Conservation (phyloP, 2,113 vertebrate species). For the Alectura lathami region DNA sequence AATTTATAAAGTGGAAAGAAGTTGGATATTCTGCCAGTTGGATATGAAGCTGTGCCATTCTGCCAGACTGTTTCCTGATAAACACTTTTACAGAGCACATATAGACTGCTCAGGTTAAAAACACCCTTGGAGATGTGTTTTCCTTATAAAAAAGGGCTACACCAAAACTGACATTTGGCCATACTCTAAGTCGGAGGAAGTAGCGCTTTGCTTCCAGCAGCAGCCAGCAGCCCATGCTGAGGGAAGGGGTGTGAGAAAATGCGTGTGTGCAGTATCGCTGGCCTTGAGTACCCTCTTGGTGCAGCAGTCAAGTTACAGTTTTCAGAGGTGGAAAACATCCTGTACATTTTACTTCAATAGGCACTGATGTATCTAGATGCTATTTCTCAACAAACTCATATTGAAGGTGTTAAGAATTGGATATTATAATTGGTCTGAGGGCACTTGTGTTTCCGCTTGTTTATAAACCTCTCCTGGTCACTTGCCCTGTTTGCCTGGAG, state of each 20-base stretch:
- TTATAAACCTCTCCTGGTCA: background rate
- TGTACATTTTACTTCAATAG: background rate
- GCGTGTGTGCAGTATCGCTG: background rate
- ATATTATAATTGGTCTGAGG: background rate
- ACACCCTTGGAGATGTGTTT: background rate
- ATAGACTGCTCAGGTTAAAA: background rate
- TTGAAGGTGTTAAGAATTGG: background rate
- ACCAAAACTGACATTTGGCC: background rate
- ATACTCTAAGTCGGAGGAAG: background rate
- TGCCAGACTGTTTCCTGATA: background rate
- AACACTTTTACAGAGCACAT: background rate
- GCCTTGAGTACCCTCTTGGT: fast-evolving
- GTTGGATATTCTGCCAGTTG: too few relatives aligned
- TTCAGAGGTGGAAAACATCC: background rate
- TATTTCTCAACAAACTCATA: background rate
- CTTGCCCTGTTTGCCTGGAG: background rate
- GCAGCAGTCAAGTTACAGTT: background rate
- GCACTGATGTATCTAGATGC: background rate
- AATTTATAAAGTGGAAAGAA: background rate
- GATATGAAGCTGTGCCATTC: background rate
- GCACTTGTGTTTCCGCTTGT: background rate
- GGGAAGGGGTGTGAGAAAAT: background rate
- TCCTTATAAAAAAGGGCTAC: background rate
- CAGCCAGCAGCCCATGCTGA: background rate
- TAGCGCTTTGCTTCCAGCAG: background rate